Base-by-base conservation (phyloP, 2,113 vertebrate genomes). In the Cynoglossus semilaevis region DNA sequence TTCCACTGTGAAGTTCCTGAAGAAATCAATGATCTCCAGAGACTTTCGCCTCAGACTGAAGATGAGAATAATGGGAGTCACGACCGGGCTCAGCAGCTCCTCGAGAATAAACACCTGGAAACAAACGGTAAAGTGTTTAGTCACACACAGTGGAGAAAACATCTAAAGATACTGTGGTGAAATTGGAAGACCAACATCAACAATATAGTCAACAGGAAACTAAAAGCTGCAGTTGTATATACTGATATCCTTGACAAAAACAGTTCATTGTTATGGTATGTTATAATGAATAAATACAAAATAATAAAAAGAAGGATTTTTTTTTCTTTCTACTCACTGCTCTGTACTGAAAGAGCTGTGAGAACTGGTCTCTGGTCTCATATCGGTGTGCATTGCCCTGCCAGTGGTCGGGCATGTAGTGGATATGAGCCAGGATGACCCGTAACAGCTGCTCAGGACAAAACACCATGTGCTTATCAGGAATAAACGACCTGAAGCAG, bases 401-500 rank as follows among this genome's bases (percentile, higher is more conserved):
- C 97, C 97, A 99, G 88, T 99, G 96, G 87, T 98, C 96, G 37
- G 97, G 97, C 97, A 98, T 99, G 88, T 99, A 99, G 85, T 99
- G 96, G 74, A 99, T 96, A 63, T 99, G 94, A 1, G 97, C 95
- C 72, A 99, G 88, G 73, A 99, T 96, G 69, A 98, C 94, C 19
- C 94, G 92, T 48, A 99, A 90, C 81, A 99, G 92, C 92, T 98
- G 97, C 85, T 99, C 95, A 9, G 97, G 96, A 77, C 96, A 98
- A 84, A 96, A 98, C 61, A 98, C 96, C 91, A 98, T 87, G 87
- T 98, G 94, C 83, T 98, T 93, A 84, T 98, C 97, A 0, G 96
- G 97, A 76, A 99, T 98, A 81, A 99, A 99, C 18, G 96, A 98
- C 83, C 97, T 98, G 70, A 37, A 29, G 7, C 58, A 53, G 63